Evolutionary conservation across 2,113 vertebrate species (phyloP), one percentile per base, ranked within the genome.

Genomic region (Acrocephalus kingi): DNA sequence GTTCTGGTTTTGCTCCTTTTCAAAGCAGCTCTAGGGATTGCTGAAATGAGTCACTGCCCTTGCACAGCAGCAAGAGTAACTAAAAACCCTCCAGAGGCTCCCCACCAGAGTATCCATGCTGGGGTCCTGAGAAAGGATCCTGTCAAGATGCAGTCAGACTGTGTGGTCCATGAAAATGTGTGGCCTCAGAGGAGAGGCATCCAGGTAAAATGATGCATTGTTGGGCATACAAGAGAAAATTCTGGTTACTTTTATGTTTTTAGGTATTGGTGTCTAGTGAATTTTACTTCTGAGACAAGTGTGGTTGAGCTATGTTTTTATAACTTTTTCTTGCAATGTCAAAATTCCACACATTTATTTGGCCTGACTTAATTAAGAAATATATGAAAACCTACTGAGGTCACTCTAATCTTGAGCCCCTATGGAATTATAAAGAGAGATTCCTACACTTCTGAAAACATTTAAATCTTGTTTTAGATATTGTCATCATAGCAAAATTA

Each of bases 401-500:
- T 62, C 51, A 79, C 58, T 78, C 28, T 67, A 46, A 58, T 62
- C 49, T 35, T 78, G n/a, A 51, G 49, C 24, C 52, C 85, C 45
- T 30, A 49, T 64, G 31, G 41, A 39, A 68, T 5, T 55, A n/a
- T 43, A 48, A 90, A 82, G 56, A 87, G 7, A 87, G 16, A 62
- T 61, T 41, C 25, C 35, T 87, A 8, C 28, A 33, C n/a, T 45
- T 61, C 59, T 72, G 14, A 72, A 95, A 91, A 68, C 10, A 43
- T 83, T 63, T 59, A n/a, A 63, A 66, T 59, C 43, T 75, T 41
- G 43, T 17, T 37, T 31, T 76, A 13, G 56, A 83, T 91, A 62
- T 13, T 66, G 63, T 37, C 51, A 87, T 35, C 83, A 80, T 61
- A 86, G 69, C 49, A 93, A 72, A 77, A 94, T 82, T 66, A 76